Base-by-base conservation (phyloP, 2,797 vertebrate species). In the Peromyscus nudipes region DNA sequence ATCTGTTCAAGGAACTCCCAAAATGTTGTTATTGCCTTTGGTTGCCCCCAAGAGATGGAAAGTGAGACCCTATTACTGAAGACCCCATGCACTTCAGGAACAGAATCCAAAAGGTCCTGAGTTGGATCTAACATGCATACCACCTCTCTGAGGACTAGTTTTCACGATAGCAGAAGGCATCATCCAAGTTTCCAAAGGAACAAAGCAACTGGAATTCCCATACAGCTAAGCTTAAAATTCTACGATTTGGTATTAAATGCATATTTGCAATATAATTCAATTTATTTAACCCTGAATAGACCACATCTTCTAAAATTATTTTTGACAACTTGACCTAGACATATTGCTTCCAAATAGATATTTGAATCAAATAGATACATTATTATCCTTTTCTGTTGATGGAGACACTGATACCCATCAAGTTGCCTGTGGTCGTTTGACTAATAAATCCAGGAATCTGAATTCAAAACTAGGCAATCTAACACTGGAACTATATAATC, bases 261-360 rank as follows among this genome's bases (percentile, higher is more conserved):
- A 21, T 8, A 79, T 34, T 67, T 71, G 37, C 7, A 67, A 25
- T 43, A 16, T 11, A 81, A 60, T 49, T 90, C 8, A 80, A 76
- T 43, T 65, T 83, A 65, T 23, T 89, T 89, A 93, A 67, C 65
- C 19, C 25, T 67, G 12, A 23, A 71, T 57, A 16, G 79, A 49
- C 69, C 34, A 29, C 17, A 5, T 82, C 23, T 93, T 92, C 80
- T 71, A 87, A 95, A 95, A 87, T 37, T 43, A 80, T 76, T 27
- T 87, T 71, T 77, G 75, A 95, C 23, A 57, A 34, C 2, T 40
- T 80, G 57, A 71, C 6, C 52, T 52, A 46, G 69, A 43, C 4
- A 76, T 6, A 46, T 4, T 46, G 34, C 62, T 84, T 21, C n/a
- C 13, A 92, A 82, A 91, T 13, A 27, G 31, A 46, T 37, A 62